Base-by-base conservation (phyloP, 2,797 vertebrate genomes). In the Molothrus ater region DNA sequence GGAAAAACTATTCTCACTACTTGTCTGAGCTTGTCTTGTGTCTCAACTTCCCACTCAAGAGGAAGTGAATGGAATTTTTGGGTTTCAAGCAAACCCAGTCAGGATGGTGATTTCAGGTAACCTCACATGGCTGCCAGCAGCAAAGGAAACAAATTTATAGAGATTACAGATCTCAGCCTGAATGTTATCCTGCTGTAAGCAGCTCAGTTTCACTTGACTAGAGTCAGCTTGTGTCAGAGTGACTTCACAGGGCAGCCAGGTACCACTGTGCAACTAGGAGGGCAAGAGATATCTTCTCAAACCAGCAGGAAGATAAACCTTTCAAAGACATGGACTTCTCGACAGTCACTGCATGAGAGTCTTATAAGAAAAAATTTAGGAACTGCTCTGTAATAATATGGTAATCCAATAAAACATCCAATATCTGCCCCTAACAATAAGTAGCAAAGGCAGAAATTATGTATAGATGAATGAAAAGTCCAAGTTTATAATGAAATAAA, bases 331-430 rank as follows among this genome's bases (percentile, higher is more conserved):
- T 14, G 20, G 20, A n/a, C 3, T 48, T 51, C 20, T 34, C 28
- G 34, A 29, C 20, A 66, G 16, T 38, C 19, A 43, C 3, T 65
- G 17, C 0, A 1, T 19, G 7, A 76, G 8, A 2, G 1, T 25
- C 9, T 21, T 48, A 13, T 3, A 43, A 22, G 13, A 72, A 10
- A 76, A 66, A 24, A 68, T 6, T 40, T 50, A 64, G 16, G 45
- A 34, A 57, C 4, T 64, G 14, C 6, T 66, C 40, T 48, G 11
- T 73, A 66, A 59, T 5, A 17, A 17, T 25, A 25, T 5, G 4
- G 8, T 76, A 74, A 91, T 17, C 9, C 12, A 60, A 34, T 28
- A 48, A 85, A 87, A 28, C 7, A 50, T 18, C 6, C 11, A 36
- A 17, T 43, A 29, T 4, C 12, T 87, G 11, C 24, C 64, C 15